A percentile compares a stretch with the other conserved stretches of the same genome.
These are phyloP conservation scores for Phrynocephalus guinanensis DNA, from an alignment of 2,797 vertebrate species.

Conservation along the genomic window DNA sequence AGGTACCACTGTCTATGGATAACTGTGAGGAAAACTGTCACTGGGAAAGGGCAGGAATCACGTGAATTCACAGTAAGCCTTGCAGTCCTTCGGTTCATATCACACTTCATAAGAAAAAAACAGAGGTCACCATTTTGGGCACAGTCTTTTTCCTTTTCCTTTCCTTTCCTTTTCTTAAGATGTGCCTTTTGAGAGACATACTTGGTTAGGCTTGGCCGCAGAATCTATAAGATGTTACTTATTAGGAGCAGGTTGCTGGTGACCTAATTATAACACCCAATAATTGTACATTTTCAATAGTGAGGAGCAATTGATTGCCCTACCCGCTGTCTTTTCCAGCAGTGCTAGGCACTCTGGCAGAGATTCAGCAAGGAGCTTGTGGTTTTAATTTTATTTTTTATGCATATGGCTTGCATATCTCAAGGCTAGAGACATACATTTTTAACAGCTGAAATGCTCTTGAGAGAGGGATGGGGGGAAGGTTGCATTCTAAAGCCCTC, in stretches of 20 bases:
- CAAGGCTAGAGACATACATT: constrained; percentile 67
- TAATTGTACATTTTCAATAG: constrained; percentile 58
- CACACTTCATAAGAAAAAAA: background rate
- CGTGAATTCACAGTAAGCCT: background rate
- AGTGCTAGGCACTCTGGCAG: constrained; percentile 40
- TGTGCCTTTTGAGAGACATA: background rate
- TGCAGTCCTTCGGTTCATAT: background rate
- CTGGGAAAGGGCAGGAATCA: background rate
- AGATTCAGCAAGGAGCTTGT: constrained; percentile 57
- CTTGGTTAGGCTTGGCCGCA: constrained; percentile 28
- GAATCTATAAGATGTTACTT: constrained; percentile 53
- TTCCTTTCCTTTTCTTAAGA: background rate
- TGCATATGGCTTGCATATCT: constrained; percentile 67
- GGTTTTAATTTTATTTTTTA: constrained; percentile 62
- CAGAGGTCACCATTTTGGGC: background rate
- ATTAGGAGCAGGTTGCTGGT: constrained; percentile 46
- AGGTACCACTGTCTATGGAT: background rate
- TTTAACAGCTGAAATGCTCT: constrained; percentile 67
- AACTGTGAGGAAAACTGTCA: background rate
- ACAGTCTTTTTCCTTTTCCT: background rate
- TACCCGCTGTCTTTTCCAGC: background rate
- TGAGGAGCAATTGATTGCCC: constrained; percentile 38
- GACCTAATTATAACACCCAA: constrained; percentile 62
- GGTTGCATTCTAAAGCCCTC: constrained; percentile 49
- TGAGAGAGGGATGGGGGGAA: constrained; percentile 33